Conservation (phyloP, 2,113 vertebrate genomes). For the Mastomys coucha region DNA sequence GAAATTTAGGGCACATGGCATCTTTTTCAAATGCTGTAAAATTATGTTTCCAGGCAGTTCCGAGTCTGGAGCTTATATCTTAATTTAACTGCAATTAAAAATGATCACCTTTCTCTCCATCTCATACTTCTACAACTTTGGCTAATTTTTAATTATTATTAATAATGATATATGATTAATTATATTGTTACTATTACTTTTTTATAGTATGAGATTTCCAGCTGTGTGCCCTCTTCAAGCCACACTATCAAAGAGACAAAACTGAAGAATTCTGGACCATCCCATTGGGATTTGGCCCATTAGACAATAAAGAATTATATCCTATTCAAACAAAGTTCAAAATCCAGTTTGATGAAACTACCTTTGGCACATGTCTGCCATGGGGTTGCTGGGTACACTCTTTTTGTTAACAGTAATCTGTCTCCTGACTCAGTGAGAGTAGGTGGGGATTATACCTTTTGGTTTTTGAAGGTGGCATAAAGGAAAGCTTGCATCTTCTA, state of each 20-base stretch:
- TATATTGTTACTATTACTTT: neutral
- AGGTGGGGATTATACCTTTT: neutral
- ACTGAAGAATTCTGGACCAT: neutral
- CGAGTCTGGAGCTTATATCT: neutral
- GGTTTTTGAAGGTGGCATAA: neutral
- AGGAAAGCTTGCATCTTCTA: neutral
- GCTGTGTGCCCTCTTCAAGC: neutral
- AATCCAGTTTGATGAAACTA: neutral
- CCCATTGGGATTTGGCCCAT: neutral
- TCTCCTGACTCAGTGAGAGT: neutral
- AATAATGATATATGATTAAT: neutral
- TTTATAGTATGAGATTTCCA: neutral
- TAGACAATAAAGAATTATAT: neutral
- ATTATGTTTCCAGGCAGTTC: neutral
- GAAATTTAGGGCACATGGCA: neutral
- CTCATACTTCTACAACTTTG: neutral
- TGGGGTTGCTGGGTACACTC: neutral
- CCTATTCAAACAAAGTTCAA: constrained; percentile 26
- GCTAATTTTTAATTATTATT: neutral
- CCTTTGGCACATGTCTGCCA: neutral
- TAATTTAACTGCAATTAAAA: neutral
- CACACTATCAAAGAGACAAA: neutral
- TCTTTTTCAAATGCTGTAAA: constrained; percentile 6
- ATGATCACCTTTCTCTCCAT: neutral
- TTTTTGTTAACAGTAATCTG: neutral